Evolutionary conservation across 53 echinoderm and acorn worm genomes (phyloP), one percentile per base, ranked within the genome.

Genomic region (Astropecten irregularis): DNA sequence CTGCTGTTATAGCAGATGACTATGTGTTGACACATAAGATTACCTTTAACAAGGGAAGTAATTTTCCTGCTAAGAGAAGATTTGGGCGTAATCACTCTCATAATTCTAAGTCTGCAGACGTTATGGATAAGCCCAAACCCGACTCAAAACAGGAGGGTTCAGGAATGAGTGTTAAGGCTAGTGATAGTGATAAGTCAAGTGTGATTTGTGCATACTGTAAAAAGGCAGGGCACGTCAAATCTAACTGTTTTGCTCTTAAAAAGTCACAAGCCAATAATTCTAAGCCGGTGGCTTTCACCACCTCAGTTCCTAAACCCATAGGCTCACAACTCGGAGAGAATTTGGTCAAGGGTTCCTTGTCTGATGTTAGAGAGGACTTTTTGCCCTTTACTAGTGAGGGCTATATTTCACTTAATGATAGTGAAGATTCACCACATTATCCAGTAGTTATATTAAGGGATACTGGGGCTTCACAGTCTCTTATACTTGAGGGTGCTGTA

Each of bases 1-100:
- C 83, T 37, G 83, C 83, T 13, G 53, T 55, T 15, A 69, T 83
- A 69, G 83, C 83, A 36, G 83, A 83, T 55, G 83, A 83, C 42
- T 83, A 83, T 52, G 83, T 68, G 67, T 64, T 82, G 27, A 64
- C 82, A 22, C 82, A 66, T 18, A 66, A 50, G 66, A 70, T 49
- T n/a, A 40, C 39, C 28, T 29, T 29, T 7, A 59, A 9, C 9
- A 59, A 6, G 8, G 30, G 28, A 28, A 28, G 28, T 19, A 65
- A 65, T 38, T 37, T 65, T 19, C 39, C 66, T 65, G n/a, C 18
- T 65, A 65, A 9, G 66, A 65, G 20, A 37, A n/a, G 38, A 37
- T 65, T 36, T 70, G 49, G 25, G 71, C 15, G 16, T 70, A 70
- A 50, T 19, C 49, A 46, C 29, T 23, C 18, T 33, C 29, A 2